Evolutionary conservation across 2,113 vertebrate species (phyloP), one percentile per base, ranked within the genome.

Genomic region (Nesospiza acunhae): DNA sequence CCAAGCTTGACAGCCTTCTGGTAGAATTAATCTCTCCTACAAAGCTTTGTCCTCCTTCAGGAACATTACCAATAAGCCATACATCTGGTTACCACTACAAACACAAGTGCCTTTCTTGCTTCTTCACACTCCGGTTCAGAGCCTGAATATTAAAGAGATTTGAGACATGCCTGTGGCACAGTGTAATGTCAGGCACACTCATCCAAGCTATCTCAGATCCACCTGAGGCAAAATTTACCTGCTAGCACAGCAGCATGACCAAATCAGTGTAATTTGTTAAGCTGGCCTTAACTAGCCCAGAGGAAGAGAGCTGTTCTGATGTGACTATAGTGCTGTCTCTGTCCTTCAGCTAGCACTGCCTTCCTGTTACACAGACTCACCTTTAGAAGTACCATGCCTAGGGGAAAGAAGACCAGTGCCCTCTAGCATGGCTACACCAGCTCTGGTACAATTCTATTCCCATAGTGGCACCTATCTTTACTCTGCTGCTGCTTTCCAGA

Each of bases 1-100:
- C n/a, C 77, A 96, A 64, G 28, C 35, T 35, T 47, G 30, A 74
- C 68, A 87, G 60, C 31, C 64, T 91, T 78, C 73, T 79, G 60
- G 44, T 24, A 91, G 31, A 94, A 95, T 26, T 46, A 41, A 47
- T 76, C 46, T 73, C 26, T 91, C 55, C 81, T 60, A 56, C 31
- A 73, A 82, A 79, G 35, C 73, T 92, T 55, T 67, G 14, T 7
- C 10, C 24, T 28, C 2, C 13, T 63, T 37, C 37, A 60, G 47
- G 5, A 84, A 19, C 37, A 77, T 55, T 68, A 66, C 42, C 44
- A 91, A 66, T 47, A 91, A 79, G 50, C n/a, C 52, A 62, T 10
- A 89, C 33, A 64, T 24, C 14, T 77, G 60, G 55, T 62, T 87
- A 82, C 44, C 37, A 21, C 19, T 82, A 60, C 35, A 67, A 79